A percentile compares a stretch with the other conserved stretches of the same genome.
Evolutionary conservation across 2,797 vertebrate species (phyloP).

Genomic region (Cryptoblepharus egeriae): DNA sequence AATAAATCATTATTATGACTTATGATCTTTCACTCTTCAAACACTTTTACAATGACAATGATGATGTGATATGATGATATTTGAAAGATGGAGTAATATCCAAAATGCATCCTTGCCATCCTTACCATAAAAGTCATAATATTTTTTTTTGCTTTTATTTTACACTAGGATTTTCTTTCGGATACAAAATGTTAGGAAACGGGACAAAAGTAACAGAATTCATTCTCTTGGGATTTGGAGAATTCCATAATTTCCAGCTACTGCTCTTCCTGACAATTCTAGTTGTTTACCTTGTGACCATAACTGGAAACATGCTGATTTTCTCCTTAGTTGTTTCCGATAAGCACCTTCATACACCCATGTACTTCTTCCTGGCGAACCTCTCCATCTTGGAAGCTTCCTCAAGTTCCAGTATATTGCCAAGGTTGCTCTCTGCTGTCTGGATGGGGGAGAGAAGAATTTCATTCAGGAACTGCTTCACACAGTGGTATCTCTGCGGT

Average conservation of each 20-base stretch:
- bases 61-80: too few relatives aligned
- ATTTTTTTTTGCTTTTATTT: background rate
- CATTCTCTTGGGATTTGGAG: constrained; percentile 56
- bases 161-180: background rate
- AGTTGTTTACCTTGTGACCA: constrained; percentile 48
- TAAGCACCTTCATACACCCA: constrained; percentile 4
- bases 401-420: constrained; percentile 34
- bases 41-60: too few relatives aligned
- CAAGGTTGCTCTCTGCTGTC: constrained; percentile 37
- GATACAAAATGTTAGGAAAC: background rate
- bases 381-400: constrained; percentile 42
- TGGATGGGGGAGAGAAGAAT: constrained; percentile 36
- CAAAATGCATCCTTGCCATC: too few relatives aligned
- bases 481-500: constrained; percentile 48
- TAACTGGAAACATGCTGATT: constrained; percentile 48
- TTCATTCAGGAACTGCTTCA: constrained; percentile 32
- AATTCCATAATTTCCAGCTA: constrained; percentile 16
- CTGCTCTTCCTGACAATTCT: constrained; percentile 47
- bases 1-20: too few relatives aligned
- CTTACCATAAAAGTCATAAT: background rate
- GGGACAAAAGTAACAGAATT: constrained; percentile 20
- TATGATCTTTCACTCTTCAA: too few relatives aligned
- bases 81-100: too few relatives aligned
- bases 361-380: constrained; percentile 52
- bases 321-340: constrained; percentile 23